Evolutionary conservation across 2,888 invertebrate genomes (phyloP).

Genomic region (Ophion costatus): DNA sequence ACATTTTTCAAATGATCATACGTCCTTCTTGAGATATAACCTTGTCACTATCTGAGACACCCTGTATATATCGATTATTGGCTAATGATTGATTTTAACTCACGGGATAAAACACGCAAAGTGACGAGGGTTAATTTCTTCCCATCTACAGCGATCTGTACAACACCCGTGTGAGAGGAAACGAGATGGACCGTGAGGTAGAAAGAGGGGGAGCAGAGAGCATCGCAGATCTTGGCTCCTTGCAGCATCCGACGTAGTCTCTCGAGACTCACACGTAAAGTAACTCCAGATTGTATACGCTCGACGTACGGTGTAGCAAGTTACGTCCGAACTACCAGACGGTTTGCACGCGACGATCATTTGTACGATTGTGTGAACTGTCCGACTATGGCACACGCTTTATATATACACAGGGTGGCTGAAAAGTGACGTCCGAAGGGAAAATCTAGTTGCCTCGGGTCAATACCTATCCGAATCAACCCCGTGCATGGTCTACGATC

Average conservation of each 20-base stretch:
- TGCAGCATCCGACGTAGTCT: slow-evolving; percentile 22
- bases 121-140: background rate
- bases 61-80: background rate
- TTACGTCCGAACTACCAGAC: slow-evolving; percentile 58
- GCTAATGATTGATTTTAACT: background rate
- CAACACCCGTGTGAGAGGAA: no score
- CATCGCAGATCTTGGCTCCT: slow-evolving; percentile 38
- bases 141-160: no score
- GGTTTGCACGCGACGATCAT: slow-evolving; percentile 34
- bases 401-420: background rate
- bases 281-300: slow-evolving; percentile 33
- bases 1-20: no score
- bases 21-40: no score
- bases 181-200: no score
- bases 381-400: background rate
- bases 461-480: no score
- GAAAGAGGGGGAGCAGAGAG: background rate
- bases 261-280: slow-evolving; percentile 51
- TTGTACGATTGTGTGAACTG: slow-evolving; percentile 45
- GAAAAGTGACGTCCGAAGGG: no score
- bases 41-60: no score
- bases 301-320: slow-evolving; percentile 59
- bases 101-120: background rate
- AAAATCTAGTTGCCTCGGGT: no score
- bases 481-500: no score